Percentiles rank a stretch among this genome's conserved stretches.
These are phyloP conservation scores for Scomber colias DNA, from an alignment of 2,113 vertebrate species.

Conservation along the genomic window DNA sequence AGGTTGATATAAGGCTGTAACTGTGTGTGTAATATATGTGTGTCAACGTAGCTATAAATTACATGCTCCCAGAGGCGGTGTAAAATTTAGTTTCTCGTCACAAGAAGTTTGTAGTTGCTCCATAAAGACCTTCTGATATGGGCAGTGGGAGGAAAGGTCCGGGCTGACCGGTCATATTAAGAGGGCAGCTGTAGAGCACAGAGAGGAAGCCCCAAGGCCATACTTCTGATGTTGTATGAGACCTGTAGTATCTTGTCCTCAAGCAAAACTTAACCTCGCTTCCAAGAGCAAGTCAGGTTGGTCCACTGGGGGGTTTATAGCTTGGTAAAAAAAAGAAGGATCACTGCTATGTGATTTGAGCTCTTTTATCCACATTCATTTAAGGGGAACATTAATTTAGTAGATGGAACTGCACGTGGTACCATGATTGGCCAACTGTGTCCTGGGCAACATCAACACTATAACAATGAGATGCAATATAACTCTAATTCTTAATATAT, in stretches of 20 bases:
- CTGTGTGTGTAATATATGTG: conserved; percentile 20
- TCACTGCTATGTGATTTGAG: neutral
- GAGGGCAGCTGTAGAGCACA: conserved; percentile 15
- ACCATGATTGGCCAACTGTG: conserved; percentile 1
- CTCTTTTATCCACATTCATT: neutral
- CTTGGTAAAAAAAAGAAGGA: neutral
- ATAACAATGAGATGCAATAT: neutral
- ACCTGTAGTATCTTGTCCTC: conserved; percentile 18
- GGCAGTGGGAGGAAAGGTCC: neutral
- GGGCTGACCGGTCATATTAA: neutral
- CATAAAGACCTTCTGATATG: conserved; percentile 16
- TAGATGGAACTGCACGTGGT: neutral
- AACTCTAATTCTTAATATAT: conserved; percentile 3
- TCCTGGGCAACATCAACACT: neutral
- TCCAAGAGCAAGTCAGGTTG: conserved; percentile 1
- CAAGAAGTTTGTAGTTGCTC: neutral
- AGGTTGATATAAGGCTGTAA: neutral
- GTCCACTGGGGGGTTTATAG: conserved; percentile 1
- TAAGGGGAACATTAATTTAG: conserved; percentile 6
- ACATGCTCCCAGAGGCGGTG: neutral
- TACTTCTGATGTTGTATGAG: conserved; percentile 8
- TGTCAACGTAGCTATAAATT: neutral
- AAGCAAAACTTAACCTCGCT: conserved; percentile 4
- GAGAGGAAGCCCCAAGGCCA: conserved; percentile 17
- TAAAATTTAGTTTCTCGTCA: neutral